Evolutionary conservation across 2,888 invertebrate species (phyloP).

Genomic region (Cheilosia urbana): DNA sequence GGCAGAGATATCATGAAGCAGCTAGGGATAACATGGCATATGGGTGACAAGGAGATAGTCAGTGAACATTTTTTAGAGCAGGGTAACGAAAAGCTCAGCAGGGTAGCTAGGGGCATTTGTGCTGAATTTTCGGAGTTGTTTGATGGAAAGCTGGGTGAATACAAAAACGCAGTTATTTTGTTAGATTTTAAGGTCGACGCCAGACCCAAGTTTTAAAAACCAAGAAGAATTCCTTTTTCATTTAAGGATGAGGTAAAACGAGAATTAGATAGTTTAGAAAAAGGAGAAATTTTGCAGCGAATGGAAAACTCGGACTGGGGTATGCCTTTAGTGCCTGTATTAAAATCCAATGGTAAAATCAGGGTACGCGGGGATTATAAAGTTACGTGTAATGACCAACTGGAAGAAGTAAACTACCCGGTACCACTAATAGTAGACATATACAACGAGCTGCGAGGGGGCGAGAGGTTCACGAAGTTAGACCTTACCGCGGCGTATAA

Average conservation of each 20-base stretch:
- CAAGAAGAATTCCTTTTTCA: constrained; percentile 7
- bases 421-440: background rate
- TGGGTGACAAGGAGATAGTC: background rate
- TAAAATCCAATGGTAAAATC: background rate
- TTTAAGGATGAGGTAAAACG: constrained; percentile 8
- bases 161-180: constrained; percentile 1
- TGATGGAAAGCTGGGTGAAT: constrained; percentile 14
- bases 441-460: background rate
- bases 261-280: background rate
- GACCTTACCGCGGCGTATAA: too few species aligned
- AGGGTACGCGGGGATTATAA: background rate
- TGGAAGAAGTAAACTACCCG: background rate
- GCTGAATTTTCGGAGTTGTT: constrained; percentile 8
- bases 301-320: background rate
- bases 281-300: background rate
- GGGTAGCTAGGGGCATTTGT: background rate
- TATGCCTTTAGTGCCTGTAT: background rate
- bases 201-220: constrained; percentile 24
- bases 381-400: background rate
- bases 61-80: background rate
- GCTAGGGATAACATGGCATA: too few species aligned
- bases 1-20: too few species aligned
- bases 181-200: constrained; percentile 3
- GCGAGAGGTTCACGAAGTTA: too few species aligned
- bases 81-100: background rate